These are phyloP conservation scores for Intellagama lesueurii DNA, from an alignment of 2,797 vertebrate genomes.

Conservation along the genomic window DNA sequence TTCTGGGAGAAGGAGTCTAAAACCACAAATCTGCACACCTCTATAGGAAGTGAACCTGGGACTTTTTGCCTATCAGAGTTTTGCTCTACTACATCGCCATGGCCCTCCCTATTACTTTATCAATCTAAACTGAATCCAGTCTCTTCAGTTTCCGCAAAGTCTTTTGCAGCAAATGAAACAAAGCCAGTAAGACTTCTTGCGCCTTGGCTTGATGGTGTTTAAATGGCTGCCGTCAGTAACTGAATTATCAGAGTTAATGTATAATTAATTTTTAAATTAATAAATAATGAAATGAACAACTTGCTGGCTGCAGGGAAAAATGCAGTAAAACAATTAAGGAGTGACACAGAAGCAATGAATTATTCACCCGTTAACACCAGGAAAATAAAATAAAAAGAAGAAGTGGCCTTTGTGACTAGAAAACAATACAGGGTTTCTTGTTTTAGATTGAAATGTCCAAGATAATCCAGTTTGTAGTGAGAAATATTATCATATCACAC, in stretches of 20 bases:
- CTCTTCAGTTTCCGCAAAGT: constrained; percentile 5
- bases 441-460: constrained; percentile 41
- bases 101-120: not conserved
- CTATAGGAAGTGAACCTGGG: too few species aligned
- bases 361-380: constrained; percentile 11
- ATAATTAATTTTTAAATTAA: constrained; percentile 47
- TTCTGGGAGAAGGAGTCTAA: too few species aligned
- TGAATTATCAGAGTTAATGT: constrained; percentile 40
- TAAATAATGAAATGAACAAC: constrained; percentile 49
- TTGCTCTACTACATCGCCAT: too few species aligned
- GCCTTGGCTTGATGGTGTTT: not conserved
- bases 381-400: not conserved
- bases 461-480: constrained; percentile 24
- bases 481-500: constrained; percentile 33
- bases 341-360: constrained; percentile 25
- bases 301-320: constrained; percentile 38
- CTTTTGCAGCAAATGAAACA: constrained; percentile 23
- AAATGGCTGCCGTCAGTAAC: constrained; percentile 33
- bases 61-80: too few species aligned
- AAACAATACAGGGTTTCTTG: constrained; percentile 3
- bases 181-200: not conserved
- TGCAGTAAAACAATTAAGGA: constrained; percentile 40
- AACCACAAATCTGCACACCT: too few species aligned
- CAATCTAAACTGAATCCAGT: not conserved
- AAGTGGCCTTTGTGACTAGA: not conserved